Percentiles rank a stretch among this genome's conserved stretches.
Conservation (phyloP, 2,113 vertebrate species). For the Junco hyemalis region DNA sequence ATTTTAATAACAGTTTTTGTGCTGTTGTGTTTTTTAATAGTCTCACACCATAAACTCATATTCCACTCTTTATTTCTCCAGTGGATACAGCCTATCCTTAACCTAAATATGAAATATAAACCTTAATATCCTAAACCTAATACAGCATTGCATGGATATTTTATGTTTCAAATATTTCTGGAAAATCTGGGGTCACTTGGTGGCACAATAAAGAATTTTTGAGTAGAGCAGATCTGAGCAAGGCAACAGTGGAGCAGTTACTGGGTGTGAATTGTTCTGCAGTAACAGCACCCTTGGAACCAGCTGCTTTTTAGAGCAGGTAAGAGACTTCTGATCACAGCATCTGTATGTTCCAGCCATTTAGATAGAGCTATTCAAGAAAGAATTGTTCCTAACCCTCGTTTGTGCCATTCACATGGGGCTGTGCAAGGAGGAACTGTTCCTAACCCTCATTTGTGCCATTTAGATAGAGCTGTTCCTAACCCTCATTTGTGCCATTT, state of each 20-base stretch:
- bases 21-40: neutral
- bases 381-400: neutral
- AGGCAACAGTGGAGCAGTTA: neutral
- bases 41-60: neutral
- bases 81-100: neutral
- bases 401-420: neutral
- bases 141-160: neutral
- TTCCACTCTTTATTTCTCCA: neutral
- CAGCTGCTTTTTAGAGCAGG: neutral
- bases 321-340: neutral
- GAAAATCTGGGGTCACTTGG: neutral
- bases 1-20: neutral
- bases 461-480: neutral
- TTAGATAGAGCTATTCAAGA: neutral
- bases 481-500: neutral
- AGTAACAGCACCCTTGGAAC: neutral
- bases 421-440: neutral
- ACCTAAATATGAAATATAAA: neutral
- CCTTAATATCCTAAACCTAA: too few relatives aligned
- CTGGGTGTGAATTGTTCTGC: neutral
- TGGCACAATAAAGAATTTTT: neutral
- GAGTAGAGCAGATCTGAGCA: neutral
- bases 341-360: rapidly evolving
- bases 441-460: too few relatives aligned
- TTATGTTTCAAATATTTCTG: neutral